Evolutionary conservation across 2,113 vertebrate species (phyloP), one percentile per base, ranked within the genome.

Genomic region (Xyrauchen texanus): DNA sequence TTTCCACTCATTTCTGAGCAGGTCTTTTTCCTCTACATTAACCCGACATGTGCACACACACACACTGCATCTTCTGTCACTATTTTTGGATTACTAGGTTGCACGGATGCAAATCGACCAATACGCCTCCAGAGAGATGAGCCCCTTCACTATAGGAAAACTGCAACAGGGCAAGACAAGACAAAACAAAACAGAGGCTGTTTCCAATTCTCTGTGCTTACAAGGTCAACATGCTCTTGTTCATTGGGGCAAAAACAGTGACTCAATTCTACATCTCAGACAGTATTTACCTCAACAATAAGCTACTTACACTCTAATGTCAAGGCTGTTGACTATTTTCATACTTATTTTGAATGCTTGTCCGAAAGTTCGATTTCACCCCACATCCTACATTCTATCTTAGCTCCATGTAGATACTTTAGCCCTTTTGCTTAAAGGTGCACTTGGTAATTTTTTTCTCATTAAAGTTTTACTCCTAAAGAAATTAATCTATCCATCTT

Each of bases 11-110:
- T 80, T 80, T 78, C 68, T 68, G 68, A 84, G 75, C 72, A 84
- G 77, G 77, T 47, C 57, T 79, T 74, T 84, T 82, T 84, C 83
- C 80, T 82, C 80, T 82, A 82, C 80, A 82, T 82, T 79, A 82
- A 73, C 83, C 76, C 68, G 44, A 78, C 68, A 73, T 16, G 76
- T 44, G 11, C 13, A 8, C 61, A 42, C 21, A 66, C n/a, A 52
- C 10, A 64, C 8, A 75, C 57, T 63, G 70, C 3, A 51, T 63
- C 47, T 15, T 60, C 53, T 72, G 55, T 7, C 55, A 58, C 13
- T 58, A 6, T 75, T 63, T 47, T 13, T 60, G n/a, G 15, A 71
- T 8, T 11, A 62, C 4, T 3, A 62, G 57, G 10, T 63, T 52
- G 11, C 21, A 63, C 10, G 9, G 58, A 34, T 34, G 21, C 21